Evolutionary conservation across 2,113 vertebrate species (phyloP).

Genomic region (Tringa solitaria): DNA sequence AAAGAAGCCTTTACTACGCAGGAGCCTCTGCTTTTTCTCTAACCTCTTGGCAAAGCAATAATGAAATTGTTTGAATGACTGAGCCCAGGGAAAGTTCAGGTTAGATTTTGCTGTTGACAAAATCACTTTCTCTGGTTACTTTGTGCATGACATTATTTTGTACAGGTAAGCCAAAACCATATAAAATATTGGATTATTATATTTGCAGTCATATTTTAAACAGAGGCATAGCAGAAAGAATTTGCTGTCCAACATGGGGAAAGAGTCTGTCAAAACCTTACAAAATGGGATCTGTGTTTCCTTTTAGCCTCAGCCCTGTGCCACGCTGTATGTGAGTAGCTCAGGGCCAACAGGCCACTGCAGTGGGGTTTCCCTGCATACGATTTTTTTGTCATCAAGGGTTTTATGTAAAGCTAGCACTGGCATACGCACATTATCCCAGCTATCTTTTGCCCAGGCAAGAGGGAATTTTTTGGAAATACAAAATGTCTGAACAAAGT

Average conservation of each 20-base stretch:
- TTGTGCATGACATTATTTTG: neutral
- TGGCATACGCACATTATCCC: neutral
- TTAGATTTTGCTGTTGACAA: neutral
- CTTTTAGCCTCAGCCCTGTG: neutral
- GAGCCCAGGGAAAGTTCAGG: neutral
- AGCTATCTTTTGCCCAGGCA: neutral
- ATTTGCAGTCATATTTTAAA: neutral
- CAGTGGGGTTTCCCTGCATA: neutral
- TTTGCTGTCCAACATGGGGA: neutral
- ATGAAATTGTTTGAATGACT: constrained; percentile 35
- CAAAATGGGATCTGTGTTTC: neutral
- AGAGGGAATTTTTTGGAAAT: neutral
- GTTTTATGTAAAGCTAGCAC: neutral
- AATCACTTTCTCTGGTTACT: neutral
- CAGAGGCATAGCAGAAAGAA: neutral
- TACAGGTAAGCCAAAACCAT: neutral
- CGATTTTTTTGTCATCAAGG: neutral
- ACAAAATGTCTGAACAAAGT: neutral
- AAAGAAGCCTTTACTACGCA: neutral
- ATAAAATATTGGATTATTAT: neutral
- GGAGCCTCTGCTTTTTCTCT: neutral
- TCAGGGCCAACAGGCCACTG: neutral
- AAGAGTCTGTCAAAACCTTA: neutral
- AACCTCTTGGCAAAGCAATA: constrained; percentile 34
- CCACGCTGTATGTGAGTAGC: neutral